Percentiles rank a stretch among this genome's conserved stretches.
Conservation (phyloP, 2,113 vertebrate genomes). For the Odocoileus virginianus region DNA sequence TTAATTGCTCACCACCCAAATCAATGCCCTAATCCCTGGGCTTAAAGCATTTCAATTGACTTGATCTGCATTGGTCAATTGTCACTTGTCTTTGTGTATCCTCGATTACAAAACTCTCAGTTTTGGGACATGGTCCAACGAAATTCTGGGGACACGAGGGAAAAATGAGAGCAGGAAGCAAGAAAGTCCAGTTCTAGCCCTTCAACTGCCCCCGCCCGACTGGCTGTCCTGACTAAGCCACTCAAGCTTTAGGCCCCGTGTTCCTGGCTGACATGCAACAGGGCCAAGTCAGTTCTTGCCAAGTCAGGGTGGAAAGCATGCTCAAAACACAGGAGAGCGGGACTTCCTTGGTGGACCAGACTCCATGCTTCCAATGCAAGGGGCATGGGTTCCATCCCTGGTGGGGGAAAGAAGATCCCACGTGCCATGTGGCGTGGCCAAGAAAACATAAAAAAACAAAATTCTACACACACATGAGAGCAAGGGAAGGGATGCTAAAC, state of each 20-base stretch:
- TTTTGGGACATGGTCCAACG: not conserved
- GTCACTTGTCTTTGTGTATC: not conserved
- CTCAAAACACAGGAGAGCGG: not conserved
- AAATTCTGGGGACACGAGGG: not conserved
- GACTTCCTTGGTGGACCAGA: not conserved
- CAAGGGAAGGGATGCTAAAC: not conserved
- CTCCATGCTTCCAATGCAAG: not conserved
- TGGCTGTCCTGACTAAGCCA: not conserved
- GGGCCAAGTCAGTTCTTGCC: not conserved
- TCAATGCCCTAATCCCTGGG: slow-evolving; percentile 9
- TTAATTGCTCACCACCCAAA: not conserved
- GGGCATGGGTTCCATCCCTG: not conserved
- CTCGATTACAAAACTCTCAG: not conserved
- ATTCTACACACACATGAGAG: not conserved
- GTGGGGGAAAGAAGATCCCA: not conserved
- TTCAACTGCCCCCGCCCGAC: fast-evolving
- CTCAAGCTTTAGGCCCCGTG: not conserved
- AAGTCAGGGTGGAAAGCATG: not conserved
- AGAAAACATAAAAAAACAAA: not conserved
- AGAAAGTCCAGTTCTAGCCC: not conserved
- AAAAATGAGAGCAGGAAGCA: not conserved
- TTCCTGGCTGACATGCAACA: not conserved
- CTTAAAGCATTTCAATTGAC: slow-evolving; percentile 10
- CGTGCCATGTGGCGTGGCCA: not conserved
- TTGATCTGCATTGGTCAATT: not conserved